phyloP scores from a whole-genome alignment of 2,113 vertebrate species.

The Saimiri boliviensis region DNA sequence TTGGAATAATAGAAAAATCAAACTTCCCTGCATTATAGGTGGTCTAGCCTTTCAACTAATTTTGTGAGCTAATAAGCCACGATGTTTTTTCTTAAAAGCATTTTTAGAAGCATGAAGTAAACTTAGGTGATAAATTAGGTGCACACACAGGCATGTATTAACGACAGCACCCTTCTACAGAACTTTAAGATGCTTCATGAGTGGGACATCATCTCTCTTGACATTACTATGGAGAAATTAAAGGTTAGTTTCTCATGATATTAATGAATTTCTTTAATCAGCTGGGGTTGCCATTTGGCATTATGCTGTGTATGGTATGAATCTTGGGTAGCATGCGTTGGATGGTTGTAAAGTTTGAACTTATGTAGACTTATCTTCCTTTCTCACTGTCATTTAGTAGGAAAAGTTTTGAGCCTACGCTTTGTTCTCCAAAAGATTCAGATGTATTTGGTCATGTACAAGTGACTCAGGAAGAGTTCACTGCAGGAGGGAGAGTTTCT shows the following conservation, averaged over 20 bases:
- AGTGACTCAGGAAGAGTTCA: background rate
- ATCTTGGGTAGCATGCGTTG: background rate
- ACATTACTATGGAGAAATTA: background rate
- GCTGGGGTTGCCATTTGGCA: background rate
- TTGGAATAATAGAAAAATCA: slow-evolving; percentile 19
- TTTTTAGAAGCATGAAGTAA: slow-evolving; percentile 7
- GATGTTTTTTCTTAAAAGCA: slow-evolving; percentile 17
- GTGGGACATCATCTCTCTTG: background rate
- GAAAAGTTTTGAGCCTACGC: background rate
- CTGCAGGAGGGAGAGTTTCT: background rate
- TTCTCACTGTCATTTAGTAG: background rate
- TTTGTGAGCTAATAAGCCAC: slow-evolving; percentile 43
- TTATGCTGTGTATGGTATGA: background rate
- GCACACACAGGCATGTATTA: background rate
- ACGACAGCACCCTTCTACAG: background rate
- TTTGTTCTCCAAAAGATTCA: background rate
- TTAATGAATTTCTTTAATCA: background rate
- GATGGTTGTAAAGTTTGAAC: background rate
- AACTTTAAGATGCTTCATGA: background rate
- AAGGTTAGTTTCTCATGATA: background rate
- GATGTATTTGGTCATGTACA: background rate
- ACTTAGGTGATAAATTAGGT: background rate
- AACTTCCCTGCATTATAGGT: background rate
- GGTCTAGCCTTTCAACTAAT: slow-evolving; percentile 13
- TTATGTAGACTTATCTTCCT: background rate